A percentile compares a stretch with the other conserved stretches of the same genome.
Evolutionary conservation across 2,113 vertebrate species (phyloP).

Genomic region (Pedionomus torquatus): DNA sequence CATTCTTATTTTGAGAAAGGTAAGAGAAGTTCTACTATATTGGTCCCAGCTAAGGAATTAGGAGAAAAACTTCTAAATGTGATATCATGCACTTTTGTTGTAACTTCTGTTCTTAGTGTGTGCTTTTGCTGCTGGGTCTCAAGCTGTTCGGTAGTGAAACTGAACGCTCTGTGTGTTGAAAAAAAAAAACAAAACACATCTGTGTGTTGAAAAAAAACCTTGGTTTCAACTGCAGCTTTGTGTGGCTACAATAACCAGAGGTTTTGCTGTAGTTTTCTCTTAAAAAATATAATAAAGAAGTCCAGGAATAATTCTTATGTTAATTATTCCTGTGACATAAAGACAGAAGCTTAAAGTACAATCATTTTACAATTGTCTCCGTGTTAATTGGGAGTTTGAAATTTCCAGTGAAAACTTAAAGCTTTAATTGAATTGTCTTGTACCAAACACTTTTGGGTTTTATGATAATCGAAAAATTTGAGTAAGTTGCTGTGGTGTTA

Average conservation of each 20-base stretch:
- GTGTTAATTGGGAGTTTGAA: not conserved
- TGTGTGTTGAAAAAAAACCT: too few relatives aligned
- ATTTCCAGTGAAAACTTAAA: not conserved
- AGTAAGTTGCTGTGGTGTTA: not conserved
- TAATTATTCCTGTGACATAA: not conserved
- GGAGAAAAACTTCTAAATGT: not conserved
- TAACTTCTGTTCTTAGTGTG: not conserved
- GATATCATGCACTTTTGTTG: not conserved
- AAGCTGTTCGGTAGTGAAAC: not conserved
- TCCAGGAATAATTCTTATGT: not conserved
- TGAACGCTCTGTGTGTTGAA: fast-evolving
- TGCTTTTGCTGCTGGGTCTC: not conserved
- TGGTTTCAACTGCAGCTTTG: constrained; percentile 43
- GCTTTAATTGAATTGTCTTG: not conserved
- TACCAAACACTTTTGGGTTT: not conserved
- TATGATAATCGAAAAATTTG: not conserved
- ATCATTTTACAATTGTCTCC: not conserved
- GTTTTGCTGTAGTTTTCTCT: constrained; percentile 31
- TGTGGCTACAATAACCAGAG: constrained; percentile 40
- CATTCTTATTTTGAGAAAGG: not conserved
- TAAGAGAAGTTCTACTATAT: not conserved
- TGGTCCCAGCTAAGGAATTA: not conserved
- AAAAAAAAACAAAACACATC: too few relatives aligned
- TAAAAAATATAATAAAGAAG: not conserved
- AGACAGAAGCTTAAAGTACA: not conserved